Evolutionary conservation across 92 coral and sea anemone species (phyloP).

Genomic region (Epizoanthus illoricatus): DNA sequence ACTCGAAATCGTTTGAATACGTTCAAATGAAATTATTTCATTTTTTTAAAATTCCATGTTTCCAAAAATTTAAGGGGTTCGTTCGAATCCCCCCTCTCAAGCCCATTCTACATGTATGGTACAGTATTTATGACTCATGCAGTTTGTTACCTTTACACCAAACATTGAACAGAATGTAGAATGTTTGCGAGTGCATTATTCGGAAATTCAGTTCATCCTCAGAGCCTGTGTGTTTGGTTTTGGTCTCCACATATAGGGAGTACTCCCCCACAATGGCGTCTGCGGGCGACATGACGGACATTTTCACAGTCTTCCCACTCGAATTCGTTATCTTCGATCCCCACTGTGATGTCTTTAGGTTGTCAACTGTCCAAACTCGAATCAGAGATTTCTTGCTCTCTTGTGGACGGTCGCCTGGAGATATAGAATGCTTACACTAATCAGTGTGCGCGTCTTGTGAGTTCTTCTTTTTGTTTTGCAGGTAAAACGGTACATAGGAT

Average conservation of each 20-base stretch:
- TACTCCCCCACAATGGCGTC: constrained; percentile 24
- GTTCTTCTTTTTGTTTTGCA: no score
- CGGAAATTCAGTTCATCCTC: not conserved
- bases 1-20: no score
- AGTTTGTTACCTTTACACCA: no score
- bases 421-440: no score
- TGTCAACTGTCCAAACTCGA: not conserved
- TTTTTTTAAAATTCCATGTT: no score
- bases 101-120: no score
- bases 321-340: constrained; percentile 5
- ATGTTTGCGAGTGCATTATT: not conserved
- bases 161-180: no score
- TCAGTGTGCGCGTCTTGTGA: not conserved
- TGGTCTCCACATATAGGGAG: constrained; percentile 19
- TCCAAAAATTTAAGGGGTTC: no score
- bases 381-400: constrained; percentile 29
- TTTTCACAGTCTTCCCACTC: not conserved
- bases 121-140: no score
- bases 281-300: constrained; percentile 29
- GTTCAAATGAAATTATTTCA: no score
- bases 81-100: no score
- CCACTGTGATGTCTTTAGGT: constrained; percentile 16
- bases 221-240: not conserved
- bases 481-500: no score
- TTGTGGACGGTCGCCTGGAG: constrained; percentile 25